These are phyloP conservation scores for Notodonta ziczac DNA, from an alignment of 2,888 invertebrate genomes.

Conservation along the genomic window DNA sequence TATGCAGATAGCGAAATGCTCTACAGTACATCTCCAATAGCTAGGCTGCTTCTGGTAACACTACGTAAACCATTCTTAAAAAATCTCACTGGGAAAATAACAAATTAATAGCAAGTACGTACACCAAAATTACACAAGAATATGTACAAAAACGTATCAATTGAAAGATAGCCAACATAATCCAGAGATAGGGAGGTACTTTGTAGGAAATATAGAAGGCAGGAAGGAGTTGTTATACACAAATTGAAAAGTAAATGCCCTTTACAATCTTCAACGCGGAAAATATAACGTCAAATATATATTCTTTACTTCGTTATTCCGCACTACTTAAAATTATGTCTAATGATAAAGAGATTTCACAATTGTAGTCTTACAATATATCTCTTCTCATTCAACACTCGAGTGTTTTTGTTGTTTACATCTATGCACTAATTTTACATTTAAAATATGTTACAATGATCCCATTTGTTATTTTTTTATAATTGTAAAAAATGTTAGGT, in stretches of 20 bases:
- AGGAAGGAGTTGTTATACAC: conserved; percentile 60
- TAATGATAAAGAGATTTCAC: conserved; percentile 77
- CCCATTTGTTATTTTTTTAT: conserved; percentile 80
- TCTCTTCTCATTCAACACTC: conserved; percentile 68
- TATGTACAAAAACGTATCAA: conserved; percentile 61
- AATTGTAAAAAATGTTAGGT: conserved; percentile 58
- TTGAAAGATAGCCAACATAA: conserved; percentile 56
- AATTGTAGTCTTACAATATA: conserved; percentile 74
- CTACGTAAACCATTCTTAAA: conserved; percentile 13
- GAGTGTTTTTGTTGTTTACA: conserved; percentile 62
- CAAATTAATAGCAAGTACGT: conserved; percentile 43
- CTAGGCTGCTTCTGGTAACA: neutral
- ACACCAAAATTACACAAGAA: conserved; percentile 34
- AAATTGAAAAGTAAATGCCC: conserved; percentile 79
- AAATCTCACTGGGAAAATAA: conserved; percentile 66
- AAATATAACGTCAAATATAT: conserved; percentile 73
- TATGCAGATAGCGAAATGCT: neutral
- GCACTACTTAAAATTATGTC: conserved; percentile 73
- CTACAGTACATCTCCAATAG: neutral
- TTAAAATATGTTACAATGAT: conserved; percentile 84
- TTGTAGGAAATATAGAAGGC: conserved; percentile 66
- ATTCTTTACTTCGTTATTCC: conserved; percentile 60
- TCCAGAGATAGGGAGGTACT: conserved; percentile 51
- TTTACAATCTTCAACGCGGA: conserved; percentile 63
- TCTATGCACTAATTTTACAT: conserved; percentile 81